These are phyloP conservation scores for Nasua narica DNA, from an alignment of 2,797 vertebrate species.

Conservation along the genomic window DNA sequence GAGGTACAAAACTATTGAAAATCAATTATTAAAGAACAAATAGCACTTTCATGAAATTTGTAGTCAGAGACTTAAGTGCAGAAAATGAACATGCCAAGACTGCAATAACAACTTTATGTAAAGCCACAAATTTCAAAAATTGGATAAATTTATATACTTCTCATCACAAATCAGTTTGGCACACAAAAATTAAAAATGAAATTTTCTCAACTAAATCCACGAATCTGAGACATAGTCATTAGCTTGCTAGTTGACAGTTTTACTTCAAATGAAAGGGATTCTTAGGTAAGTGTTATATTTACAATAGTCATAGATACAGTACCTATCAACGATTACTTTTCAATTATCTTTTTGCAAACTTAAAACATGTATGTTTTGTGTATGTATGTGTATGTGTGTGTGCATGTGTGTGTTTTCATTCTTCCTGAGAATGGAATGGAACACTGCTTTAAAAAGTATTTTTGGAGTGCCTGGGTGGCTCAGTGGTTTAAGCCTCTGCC, in stretches of 20 bases:
- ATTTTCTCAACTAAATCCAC: neutral
- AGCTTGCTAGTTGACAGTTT: neutral
- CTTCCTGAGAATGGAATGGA: neutral
- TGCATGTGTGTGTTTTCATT: neutral
- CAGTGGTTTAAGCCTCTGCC: too few relatives aligned
- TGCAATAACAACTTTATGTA: neutral
- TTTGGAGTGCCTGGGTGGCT: neutral
- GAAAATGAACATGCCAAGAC: neutral
- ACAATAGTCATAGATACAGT: neutral
- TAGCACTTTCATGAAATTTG: neutral
- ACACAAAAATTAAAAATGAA: neutral
- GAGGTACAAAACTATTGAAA: neutral
- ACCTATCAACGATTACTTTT: neutral
- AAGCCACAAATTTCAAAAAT: neutral
- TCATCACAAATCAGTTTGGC: neutral
- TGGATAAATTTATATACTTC: neutral
- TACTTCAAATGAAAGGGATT: neutral
- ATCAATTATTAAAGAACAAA: neutral
- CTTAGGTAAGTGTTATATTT: neutral
- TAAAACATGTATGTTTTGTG: neutral
- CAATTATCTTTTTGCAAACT: neutral
- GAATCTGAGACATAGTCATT: neutral
- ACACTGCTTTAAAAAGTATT: neutral
- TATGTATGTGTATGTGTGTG: neutral
- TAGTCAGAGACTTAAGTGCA: neutral